These are phyloP conservation scores for Dolichotis patagonum DNA, from an alignment of 2,113 vertebrate genomes.

Conservation along the genomic window DNA sequence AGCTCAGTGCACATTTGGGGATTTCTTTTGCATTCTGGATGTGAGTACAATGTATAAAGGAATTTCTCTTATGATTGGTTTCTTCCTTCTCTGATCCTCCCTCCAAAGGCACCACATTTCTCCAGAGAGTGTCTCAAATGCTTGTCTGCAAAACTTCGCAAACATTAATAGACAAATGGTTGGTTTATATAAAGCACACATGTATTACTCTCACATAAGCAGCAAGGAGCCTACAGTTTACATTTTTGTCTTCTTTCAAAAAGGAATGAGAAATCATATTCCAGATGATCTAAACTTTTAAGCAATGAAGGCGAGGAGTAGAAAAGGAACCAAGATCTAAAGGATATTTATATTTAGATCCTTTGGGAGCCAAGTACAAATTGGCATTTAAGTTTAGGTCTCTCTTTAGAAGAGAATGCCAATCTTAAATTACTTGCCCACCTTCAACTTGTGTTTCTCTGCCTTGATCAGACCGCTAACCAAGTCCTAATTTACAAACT, in stretches of 20 bases:
- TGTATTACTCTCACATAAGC: slow-evolving; percentile 63
- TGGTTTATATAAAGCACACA: slow-evolving; percentile 79
- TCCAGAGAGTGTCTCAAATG: slow-evolving; percentile 69
- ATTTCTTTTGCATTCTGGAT: background rate
- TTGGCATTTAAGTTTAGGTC: background rate
- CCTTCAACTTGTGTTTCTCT: background rate
- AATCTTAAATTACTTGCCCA: background rate
- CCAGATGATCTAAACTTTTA: slow-evolving; percentile 69
- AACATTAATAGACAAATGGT: slow-evolving; percentile 76
- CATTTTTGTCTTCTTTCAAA: slow-evolving; percentile 74
- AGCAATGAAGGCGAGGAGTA: background rate
- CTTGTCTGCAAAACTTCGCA: slow-evolving; percentile 55
- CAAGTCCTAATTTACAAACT: background rate
- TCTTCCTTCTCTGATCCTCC: slow-evolving; percentile 65
- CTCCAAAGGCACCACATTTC: slow-evolving; percentile 67
- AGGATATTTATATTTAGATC: slow-evolving; percentile 33
- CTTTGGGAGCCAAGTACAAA: background rate
- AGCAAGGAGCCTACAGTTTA: slow-evolving; percentile 71
- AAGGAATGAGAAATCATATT: slow-evolving; percentile 70
- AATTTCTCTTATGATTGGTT: slow-evolving; percentile 34
- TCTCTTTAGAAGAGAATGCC: background rate
- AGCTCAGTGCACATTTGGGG: background rate
- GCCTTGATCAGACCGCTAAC: background rate
- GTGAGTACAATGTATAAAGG: background rate
- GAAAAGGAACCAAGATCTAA: slow-evolving; percentile 25